Percentiles rank a stretch among this genome's conserved stretches.
These are phyloP conservation scores for Tachuris rubrigastra DNA, from an alignment of 2,113 vertebrate genomes.

Conservation along the genomic window DNA sequence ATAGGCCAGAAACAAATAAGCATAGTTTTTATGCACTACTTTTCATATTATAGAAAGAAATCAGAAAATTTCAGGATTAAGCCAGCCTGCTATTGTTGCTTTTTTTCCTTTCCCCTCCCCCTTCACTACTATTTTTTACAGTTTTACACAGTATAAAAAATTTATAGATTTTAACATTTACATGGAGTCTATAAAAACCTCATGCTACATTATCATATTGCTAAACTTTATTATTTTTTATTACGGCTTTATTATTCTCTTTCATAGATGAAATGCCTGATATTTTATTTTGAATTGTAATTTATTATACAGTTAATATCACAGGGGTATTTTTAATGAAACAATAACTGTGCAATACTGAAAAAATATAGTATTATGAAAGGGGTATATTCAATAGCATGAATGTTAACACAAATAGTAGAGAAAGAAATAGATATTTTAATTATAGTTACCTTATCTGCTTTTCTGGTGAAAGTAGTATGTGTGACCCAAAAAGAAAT, in stretches of 20 bases:
- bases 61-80: not conserved
- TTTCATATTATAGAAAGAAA: not conserved
- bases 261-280: constrained; percentile 17
- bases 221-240: constrained; percentile 57
- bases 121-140: not conserved
- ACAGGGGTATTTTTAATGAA: constrained; percentile 22
- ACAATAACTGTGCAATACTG: constrained; percentile 23
- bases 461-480: not conserved
- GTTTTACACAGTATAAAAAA: constrained; percentile 34
- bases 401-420: not conserved
- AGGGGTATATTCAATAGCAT: not conserved
- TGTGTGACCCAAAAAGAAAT: not conserved
- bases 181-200: constrained; percentile 49
- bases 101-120: not conserved
- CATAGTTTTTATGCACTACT: not conserved
- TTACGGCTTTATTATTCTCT: constrained; percentile 21
- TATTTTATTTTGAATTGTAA: constrained; percentile 48
- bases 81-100: not conserved
- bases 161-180: constrained; percentile 57
- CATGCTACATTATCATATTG: not conserved
- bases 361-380: constrained; percentile 34
- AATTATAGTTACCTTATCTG: constrained; percentile 29
- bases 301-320: constrained; percentile 46
- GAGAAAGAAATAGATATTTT: constrained; percentile 14
- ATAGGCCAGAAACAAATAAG: not conserved